A percentile compares a stretch with the other conserved stretches of the same genome.
phyloP scores from a whole-genome alignment of 2,797 vertebrate genomes.

The Psittacula derbiana region DNA sequence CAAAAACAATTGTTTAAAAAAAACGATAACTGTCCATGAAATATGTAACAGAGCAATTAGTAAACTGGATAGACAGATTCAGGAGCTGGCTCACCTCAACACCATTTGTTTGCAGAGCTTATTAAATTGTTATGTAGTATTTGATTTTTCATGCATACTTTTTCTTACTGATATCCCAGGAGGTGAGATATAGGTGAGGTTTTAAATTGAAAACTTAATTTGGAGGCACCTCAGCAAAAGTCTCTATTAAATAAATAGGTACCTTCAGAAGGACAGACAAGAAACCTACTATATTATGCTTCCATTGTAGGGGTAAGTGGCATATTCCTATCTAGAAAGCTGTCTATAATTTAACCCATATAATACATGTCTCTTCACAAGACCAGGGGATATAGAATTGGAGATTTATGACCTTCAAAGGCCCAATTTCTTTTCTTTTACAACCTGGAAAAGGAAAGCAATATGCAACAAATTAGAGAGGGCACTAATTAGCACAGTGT shows the following conservation, averaged over 20 bases:
- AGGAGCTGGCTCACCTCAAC: background rate
- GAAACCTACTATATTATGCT: background rate
- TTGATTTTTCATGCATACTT: background rate
- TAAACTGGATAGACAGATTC: background rate
- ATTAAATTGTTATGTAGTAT: background rate
- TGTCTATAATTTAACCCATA: background rate
- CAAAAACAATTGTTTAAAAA: background rate
- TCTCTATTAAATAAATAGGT: background rate
- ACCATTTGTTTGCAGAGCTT: background rate
- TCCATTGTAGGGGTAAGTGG: background rate
- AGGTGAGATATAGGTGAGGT: background rate
- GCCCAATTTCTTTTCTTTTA: background rate
- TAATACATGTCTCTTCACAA: background rate
- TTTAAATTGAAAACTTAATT: background rate
- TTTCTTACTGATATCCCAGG: background rate
- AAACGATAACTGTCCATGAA: background rate
- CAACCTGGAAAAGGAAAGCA: background rate
- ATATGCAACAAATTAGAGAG: background rate
- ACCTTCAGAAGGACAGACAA: background rate
- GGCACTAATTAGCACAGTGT: background rate
- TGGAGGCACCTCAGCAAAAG: background rate
- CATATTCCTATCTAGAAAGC: background rate
- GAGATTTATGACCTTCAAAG: background rate
- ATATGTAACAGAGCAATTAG: background rate
- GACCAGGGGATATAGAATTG: background rate